A percentile compares a stretch with the other conserved stretches of the same genome.
phyloP scores from a whole-genome alignment of 2,113 vertebrate species.

The Mellivora capensis region DNA sequence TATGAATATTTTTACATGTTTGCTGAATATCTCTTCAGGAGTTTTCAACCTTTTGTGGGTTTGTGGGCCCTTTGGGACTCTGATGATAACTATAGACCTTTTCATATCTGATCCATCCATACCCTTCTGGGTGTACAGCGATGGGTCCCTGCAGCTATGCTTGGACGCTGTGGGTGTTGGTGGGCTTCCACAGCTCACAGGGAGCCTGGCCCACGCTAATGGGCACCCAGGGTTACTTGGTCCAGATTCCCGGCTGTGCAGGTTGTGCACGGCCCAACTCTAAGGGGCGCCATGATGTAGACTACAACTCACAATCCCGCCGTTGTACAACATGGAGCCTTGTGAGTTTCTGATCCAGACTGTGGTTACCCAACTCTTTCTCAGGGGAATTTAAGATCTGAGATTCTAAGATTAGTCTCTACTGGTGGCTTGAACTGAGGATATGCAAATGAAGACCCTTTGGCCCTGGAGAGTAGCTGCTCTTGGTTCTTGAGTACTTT shows the following conservation, averaged over 20 bases:
- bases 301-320: background rate
- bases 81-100: background rate
- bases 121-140: background rate
- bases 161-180: background rate
- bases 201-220: background rate
- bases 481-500: background rate
- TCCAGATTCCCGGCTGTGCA: background rate
- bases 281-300: background rate
- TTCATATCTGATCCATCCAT: background rate
- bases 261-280: background rate
- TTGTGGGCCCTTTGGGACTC: background rate
- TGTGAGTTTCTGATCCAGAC: background rate
- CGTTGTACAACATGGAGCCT: too few species aligned
- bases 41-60: background rate
- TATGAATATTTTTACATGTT: background rate
- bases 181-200: background rate
- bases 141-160: background rate
- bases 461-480: background rate
- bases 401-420: background rate
- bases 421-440: background rate
- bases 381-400: background rate
- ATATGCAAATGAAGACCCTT: background rate
- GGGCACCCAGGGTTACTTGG: background rate
- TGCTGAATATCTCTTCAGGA: background rate
- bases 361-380: background rate